These are phyloP conservation scores for Agrotis ipsilon DNA, from an alignment of 2,888 invertebrate genomes.

Conservation along the genomic window DNA sequence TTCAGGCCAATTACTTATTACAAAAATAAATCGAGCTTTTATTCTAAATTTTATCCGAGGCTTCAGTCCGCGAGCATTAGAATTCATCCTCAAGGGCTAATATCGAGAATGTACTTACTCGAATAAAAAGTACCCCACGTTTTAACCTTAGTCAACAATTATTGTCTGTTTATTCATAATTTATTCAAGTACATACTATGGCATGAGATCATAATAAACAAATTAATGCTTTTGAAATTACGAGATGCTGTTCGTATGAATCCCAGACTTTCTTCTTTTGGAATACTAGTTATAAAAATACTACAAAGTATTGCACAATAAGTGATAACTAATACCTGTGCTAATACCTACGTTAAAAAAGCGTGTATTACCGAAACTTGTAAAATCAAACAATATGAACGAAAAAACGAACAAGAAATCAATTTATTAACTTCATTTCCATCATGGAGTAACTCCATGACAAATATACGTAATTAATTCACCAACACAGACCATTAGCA, in stretches of 20 bases:
- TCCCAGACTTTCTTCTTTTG: not conserved
- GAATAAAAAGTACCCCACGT: no score
- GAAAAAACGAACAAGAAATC: not conserved
- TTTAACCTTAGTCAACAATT: no score
- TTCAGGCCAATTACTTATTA: not conserved
- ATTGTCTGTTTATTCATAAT: no score
- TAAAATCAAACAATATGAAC: not conserved
- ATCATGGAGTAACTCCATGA: conserved; percentile 17
- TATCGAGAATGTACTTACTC: no score
- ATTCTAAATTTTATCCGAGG: not conserved
- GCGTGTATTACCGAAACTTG: not conserved
- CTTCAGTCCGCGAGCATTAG: no score
- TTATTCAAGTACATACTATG: no score
- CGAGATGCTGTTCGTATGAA: no score
- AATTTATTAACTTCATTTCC: conserved; percentile 19
- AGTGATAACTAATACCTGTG: not conserved
- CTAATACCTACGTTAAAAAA: not conserved
- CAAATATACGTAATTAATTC: conserved; percentile 51
- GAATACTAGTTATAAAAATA: not conserved
- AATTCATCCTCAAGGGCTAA: no score
- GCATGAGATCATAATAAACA: no score
- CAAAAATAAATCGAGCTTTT: not conserved
- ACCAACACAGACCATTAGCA: conserved; percentile 27
- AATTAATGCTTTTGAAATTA: no score
- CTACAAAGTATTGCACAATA: not conserved